These are phyloP conservation scores for Myotis lucifugus DNA, from an alignment of 2,113 vertebrate species.

Conservation along the genomic window DNA sequence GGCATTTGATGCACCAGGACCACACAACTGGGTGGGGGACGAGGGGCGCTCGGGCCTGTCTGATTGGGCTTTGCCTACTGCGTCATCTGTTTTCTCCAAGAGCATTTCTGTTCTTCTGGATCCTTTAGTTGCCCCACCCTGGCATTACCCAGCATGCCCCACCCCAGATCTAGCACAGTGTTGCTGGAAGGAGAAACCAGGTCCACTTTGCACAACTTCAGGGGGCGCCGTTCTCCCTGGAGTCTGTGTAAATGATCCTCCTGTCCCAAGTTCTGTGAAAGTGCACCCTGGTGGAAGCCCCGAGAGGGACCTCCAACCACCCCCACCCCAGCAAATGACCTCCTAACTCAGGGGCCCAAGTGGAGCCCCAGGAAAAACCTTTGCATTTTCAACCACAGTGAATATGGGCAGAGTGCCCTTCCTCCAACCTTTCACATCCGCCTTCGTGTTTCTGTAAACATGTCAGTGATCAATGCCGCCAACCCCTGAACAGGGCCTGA, in stretches of 20 bases:
- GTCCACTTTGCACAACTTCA: too few species aligned
- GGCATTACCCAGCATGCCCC: accelerated
- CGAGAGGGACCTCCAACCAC: accelerated
- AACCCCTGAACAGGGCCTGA: neutral
- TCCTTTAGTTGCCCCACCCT: too few species aligned
- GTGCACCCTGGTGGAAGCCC: neutral
- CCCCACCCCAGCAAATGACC: accelerated
- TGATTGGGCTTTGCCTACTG: neutral
- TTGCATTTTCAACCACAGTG: neutral
- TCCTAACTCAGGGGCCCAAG: accelerated
- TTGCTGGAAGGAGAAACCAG: neutral
- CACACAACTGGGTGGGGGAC: too few species aligned
- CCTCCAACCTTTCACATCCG: neutral
- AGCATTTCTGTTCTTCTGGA: too few species aligned
- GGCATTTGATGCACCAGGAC: accelerated
- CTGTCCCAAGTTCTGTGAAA: too few species aligned
- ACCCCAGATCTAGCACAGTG: accelerated
- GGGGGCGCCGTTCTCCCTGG: accelerated
- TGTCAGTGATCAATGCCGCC: conserved; percentile 51
- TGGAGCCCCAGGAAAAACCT: too few species aligned
- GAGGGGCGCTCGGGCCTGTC: accelerated
- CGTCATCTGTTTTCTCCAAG: neutral
- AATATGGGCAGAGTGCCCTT: accelerated
- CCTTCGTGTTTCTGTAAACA: conserved; percentile 41
- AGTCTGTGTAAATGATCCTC: neutral